Evolutionary conservation across 2,888 invertebrate species (phyloP).

Genomic region (Agonopterix alstromeriana): DNA sequence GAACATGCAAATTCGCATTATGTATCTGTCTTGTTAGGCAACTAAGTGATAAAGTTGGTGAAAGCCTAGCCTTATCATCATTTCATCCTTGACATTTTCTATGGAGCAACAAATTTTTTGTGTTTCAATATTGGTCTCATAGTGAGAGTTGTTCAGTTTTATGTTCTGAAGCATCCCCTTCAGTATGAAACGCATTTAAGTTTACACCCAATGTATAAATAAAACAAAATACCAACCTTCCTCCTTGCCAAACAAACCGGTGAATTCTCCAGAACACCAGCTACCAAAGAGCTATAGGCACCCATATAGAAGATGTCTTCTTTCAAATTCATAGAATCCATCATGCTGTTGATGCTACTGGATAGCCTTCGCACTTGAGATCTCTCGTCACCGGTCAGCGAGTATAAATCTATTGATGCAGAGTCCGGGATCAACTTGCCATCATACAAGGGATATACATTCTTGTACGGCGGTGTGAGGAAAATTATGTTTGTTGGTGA

Average conservation of each 20-base stretch:
- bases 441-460: conserved; percentile 74
- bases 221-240: conserved; percentile 53
- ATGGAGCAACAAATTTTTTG: no score
- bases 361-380: conserved; percentile 61
- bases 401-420: conserved; percentile 47
- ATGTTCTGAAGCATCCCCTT: no score
- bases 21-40: no score
- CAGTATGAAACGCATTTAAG: no score
- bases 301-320: conserved; percentile 82
- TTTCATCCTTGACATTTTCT: no score
- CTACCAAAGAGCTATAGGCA: conserved; percentile 77
- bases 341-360: conserved; percentile 67
- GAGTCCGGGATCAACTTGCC: conserved; percentile 43
- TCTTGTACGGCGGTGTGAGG: conserved; percentile 77
- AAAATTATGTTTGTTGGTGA: conserved; percentile 77
- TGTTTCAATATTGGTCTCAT: no score
- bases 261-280: conserved; percentile 76
- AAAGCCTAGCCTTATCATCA: no score
- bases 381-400: conserved; percentile 50
- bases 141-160: no score
- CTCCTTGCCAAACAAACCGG: conserved; percentile 69
- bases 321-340: conserved; percentile 76
- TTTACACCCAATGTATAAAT: neutral
- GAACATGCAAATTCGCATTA: no score
- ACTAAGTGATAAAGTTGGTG: no score